Evolutionary conservation across 1,140 invertebrate genomes (phyloP), one percentile per base, ranked within the genome.

Genomic region (Trichoplusia ni): DNA sequence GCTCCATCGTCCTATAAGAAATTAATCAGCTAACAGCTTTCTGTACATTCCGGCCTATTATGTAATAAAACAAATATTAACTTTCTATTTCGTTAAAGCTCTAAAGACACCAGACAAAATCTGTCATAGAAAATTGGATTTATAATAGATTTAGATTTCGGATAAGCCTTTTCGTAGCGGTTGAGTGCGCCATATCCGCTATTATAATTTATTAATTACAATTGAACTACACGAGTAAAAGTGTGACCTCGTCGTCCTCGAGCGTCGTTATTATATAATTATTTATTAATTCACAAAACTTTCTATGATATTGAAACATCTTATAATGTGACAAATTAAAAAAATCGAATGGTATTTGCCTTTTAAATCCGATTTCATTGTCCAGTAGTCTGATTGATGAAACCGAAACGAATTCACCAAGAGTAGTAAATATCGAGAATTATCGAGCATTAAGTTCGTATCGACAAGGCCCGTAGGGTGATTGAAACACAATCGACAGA

Each of bases 201-300:
- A 69, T 79, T 71, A 70, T 65, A 60, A 73, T n/a, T n/a, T n/a
- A n/a, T n/a, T n/a, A n/a, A n/a, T n/a, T n/a, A 75, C 64, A 71
- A 78, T 67, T 68, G 62, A 67, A 64, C 56, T 64, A 31, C 68
- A 42, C 21, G 44, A 53, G 60, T 64, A 59, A 70, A 76, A 79
- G 63, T 79, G 67, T 74, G 72, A 79, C 67, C 76, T 33, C 25
- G 2, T 27, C 56, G 72, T 77, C 67, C 76, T 33, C 25, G 2
- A 29, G 51, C 60, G 27, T 67, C 47, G 33, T 14, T 51, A 35
- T 75, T 76, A 69, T 63, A 63, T 65, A 66, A 79, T 58, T 67
- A n/a, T 37, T 40, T 29, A 38, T 67, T 53, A 68, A 31, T 53
- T 62, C 18, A 69, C 53, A 69, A 23, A 51, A 69, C 76, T 80